phyloP scores from a whole-genome alignment of 53 echinoderm and acorn worm species.

The Crossaster papposus region DNA sequence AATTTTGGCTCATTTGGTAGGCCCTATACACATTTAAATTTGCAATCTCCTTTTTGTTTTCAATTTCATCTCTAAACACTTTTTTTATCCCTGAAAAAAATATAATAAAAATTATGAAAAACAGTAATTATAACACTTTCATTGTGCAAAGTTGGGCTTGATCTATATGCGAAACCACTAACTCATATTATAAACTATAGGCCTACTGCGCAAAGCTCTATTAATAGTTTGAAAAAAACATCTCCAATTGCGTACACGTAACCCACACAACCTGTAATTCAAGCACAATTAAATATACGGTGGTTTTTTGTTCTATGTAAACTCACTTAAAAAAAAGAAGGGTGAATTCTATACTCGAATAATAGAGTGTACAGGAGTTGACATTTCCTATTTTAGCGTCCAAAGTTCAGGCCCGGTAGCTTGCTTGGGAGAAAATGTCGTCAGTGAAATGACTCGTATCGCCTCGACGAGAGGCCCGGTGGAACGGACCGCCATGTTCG shows the following conservation, averaged over 20 bases:
- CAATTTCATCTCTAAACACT: too few relatives aligned
- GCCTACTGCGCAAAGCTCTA: neutral
- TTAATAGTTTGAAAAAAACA: neutral
- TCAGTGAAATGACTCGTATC: slow-evolving; percentile 33
- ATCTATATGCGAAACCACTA: neutral
- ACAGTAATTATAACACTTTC: too few relatives aligned
- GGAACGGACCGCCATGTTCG: slow-evolving; percentile 27
- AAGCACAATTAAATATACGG: slow-evolving; percentile 2
- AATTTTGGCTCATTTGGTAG: too few relatives aligned
- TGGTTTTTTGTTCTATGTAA: slow-evolving; percentile 12
- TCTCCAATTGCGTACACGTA: neutral
- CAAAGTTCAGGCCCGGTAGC: slow-evolving; percentile 60
- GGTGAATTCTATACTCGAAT: slow-evolving; percentile 24
- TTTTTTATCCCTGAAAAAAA: too few relatives aligned
- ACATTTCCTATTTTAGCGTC: slow-evolving; percentile 48
- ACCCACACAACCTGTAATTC: neutral
- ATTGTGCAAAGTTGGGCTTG: too few relatives aligned
- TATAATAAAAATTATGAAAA: too few relatives aligned
- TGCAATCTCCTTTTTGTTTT: too few relatives aligned
- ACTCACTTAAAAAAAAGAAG: neutral
- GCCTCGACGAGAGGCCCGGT: slow-evolving; percentile 16
- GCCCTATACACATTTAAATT: too few relatives aligned
- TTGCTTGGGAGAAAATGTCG: slow-evolving; percentile 28
- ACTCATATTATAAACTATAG: neutral
- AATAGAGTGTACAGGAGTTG: neutral